These are phyloP conservation scores for Phallusia fumigata DNA, from an alignment of 23 tunicate genomes.

Conservation along the genomic window DNA sequence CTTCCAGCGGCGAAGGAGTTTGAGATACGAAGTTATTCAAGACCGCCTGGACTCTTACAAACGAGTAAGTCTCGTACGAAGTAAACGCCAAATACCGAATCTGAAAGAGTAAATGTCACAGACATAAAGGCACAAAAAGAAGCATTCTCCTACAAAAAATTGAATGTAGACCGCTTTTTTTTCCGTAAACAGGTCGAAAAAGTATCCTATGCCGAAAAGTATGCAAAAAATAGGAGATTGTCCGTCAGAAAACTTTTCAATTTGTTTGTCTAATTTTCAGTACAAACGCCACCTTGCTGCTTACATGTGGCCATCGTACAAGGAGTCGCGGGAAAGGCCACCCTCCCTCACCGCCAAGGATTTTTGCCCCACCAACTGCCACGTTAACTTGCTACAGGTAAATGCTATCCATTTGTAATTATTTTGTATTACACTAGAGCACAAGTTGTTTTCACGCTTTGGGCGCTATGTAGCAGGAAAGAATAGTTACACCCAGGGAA, in stretches of 20 bases:
- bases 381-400: slow-evolving; percentile 83
- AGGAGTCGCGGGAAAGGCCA: slow-evolving; percentile 51
- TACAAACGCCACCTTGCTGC: slow-evolving; percentile 92
- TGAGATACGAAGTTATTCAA: slow-evolving; percentile 76
- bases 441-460: too few species aligned
- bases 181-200: too few species aligned
- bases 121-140: too few species aligned
- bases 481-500: too few species aligned
- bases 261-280: slow-evolving; percentile 13
- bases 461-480: too few species aligned
- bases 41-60: slow-evolving; percentile 78
- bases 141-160: too few species aligned
- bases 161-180: too few species aligned
- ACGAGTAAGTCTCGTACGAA: slow-evolving; percentile 56
- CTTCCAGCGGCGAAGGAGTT: slow-evolving; percentile 60
- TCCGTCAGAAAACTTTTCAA: background rate
- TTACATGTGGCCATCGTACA: slow-evolving; percentile 98
- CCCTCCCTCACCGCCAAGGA: slow-evolving; percentile 63
- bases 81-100: too few species aligned
- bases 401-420: too few species aligned
- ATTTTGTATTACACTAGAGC: too few species aligned
- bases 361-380: slow-evolving; percentile 96
- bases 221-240: background rate
- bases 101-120: too few species aligned
- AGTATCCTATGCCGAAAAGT: background rate